phyloP scores from a whole-genome alignment of 2,888 invertebrate species.

The Cylloceria caligata region DNA sequence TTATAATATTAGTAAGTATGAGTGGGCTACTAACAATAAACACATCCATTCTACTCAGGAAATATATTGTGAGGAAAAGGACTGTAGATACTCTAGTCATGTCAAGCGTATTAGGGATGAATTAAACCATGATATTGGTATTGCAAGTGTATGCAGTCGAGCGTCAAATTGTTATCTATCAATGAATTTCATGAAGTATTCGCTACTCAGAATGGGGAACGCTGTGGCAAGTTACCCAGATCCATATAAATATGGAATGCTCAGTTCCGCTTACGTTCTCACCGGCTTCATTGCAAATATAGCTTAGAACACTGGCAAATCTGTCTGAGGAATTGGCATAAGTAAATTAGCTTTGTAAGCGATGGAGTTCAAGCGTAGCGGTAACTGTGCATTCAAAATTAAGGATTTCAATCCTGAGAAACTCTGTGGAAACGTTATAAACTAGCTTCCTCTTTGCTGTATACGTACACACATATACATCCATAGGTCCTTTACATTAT shows the following conservation, averaged over 20 bases:
- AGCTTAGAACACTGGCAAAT: conserved; percentile 38
- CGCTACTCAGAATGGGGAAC: conserved; percentile 28
- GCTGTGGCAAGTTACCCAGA: conserved; percentile 31
- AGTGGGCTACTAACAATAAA: not conserved
- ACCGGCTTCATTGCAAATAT: conserved; percentile 53
- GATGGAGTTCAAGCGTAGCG: conserved; percentile 6
- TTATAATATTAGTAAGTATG: not conserved
- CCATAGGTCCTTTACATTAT: not conserved
- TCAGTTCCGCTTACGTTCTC: conserved; percentile 31
- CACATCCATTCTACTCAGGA: not conserved
- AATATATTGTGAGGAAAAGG: not conserved
- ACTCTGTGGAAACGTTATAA: conserved; percentile 18
- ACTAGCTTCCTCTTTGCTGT: conserved; percentile 18
- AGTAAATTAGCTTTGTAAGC: conserved; percentile 55
- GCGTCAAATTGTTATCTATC: not conserved
- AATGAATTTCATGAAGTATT: conserved; percentile 31
- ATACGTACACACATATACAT: not conserved
- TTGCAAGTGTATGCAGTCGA: not conserved
- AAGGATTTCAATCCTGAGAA: conserved; percentile 36
- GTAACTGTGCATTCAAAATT: conserved; percentile 1
- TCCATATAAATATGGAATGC: conserved; percentile 38
- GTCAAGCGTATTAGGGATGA: not conserved
- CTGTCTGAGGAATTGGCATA: conserved; percentile 33
- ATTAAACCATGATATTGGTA: not conserved
- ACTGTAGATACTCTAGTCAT: not conserved